phyloP scores from a whole-genome alignment of 2,888 invertebrate species.

The Penaeus monodon region DNA sequence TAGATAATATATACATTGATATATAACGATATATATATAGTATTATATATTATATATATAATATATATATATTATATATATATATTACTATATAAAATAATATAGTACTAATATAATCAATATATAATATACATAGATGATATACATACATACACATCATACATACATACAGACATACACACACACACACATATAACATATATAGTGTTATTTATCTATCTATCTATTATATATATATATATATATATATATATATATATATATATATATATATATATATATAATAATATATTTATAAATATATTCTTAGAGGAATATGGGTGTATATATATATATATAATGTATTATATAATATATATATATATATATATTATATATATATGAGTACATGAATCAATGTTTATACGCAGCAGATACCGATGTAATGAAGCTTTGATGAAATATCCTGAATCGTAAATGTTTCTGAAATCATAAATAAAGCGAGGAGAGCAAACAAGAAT shows the following conservation, averaged over 20 bases:
- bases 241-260: conserved; percentile 7
- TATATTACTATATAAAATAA: too few species aligned
- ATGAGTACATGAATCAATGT: not conserved
- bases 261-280: not conserved
- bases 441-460: too few species aligned
- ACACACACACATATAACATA: not conserved
- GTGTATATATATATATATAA: conserved; percentile 6
- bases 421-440: too few species aligned
- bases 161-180: not conserved
- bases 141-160: not conserved
- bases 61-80: too few species aligned
- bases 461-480: too few species aligned
- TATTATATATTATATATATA: too few species aligned
- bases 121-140: too few species aligned
- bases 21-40: too few species aligned
- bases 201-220: too few species aligned
- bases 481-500: not conserved
- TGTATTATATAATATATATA: conserved; percentile 29
- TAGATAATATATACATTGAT: too few species aligned
- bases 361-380: conserved; percentile 28
- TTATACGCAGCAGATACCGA: not conserved
- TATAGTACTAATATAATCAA: too few species aligned
- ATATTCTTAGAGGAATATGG: not conserved
- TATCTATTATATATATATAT: conserved; percentile 16
- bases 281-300: conserved; percentile 1